These are phyloP conservation scores for Characodon lateralis DNA, from an alignment of 2,797 vertebrate species.

Conservation along the genomic window DNA sequence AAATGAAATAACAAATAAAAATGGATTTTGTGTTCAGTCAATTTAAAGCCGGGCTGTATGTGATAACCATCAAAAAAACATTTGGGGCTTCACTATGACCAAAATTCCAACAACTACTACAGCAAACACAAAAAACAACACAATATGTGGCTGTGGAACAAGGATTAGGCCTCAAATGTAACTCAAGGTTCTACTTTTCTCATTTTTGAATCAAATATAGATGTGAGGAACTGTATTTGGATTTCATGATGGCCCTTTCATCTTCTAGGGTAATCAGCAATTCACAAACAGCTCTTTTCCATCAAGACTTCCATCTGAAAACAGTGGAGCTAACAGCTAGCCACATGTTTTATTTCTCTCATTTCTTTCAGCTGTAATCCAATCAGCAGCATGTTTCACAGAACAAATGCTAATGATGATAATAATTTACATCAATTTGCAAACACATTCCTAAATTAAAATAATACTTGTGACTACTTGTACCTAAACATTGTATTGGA, in stretches of 20 bases:
- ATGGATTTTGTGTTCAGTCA: conserved; percentile 20
- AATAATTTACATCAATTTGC: neutral
- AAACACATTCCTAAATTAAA: neutral
- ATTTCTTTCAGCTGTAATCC: neutral
- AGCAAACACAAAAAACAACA: neutral
- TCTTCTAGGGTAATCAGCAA: neutral
- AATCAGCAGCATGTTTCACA: neutral
- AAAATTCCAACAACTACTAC: neutral
- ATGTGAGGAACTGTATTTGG: neutral
- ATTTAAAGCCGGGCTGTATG: conserved; percentile 31
- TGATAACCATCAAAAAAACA: conserved; percentile 21
- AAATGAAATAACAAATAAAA: conserved; percentile 25
- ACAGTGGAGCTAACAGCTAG: neutral
- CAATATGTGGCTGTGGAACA: neutral
- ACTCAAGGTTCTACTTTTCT: neutral
- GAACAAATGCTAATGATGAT: neutral
- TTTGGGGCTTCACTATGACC: conserved; percentile 8
- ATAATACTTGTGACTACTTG: neutral
- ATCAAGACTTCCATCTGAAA: neutral
- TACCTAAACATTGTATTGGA: neutral
- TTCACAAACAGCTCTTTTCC: too few species aligned
- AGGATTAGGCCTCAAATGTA: neutral
- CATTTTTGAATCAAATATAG: conserved; percentile 5
- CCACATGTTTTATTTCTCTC: neutral
- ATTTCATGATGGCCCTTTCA: conserved; percentile 1